Evolutionary conservation across 2,888 invertebrate genomes (phyloP).

Genomic region (Troides helena): DNA sequence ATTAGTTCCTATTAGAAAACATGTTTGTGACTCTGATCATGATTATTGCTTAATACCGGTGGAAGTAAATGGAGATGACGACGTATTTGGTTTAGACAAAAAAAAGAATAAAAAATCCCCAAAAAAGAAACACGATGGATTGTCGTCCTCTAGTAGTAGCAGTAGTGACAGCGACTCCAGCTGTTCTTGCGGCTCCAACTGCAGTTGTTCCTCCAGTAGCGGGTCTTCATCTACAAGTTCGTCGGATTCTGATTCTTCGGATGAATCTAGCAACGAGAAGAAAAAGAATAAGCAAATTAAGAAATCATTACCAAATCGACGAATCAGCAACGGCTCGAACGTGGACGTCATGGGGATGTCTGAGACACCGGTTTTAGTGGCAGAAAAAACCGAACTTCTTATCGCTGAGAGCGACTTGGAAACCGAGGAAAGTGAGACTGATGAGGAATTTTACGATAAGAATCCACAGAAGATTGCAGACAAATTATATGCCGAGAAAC

Average conservation of each 20-base stretch:
- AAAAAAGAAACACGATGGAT: slow-evolving; percentile 70
- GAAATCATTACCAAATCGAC: slow-evolving; percentile 59
- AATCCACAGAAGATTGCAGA: slow-evolving; percentile 88
- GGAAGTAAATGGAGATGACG: slow-evolving; percentile 71
- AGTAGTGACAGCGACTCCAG: slow-evolving; percentile 88
- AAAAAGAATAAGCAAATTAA: slow-evolving; percentile 67
- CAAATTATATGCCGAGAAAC: slow-evolving; percentile 87
- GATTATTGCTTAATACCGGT: slow-evolving; percentile 85
- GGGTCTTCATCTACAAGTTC: slow-evolving; percentile 84
- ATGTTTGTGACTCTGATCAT: slow-evolving; percentile 85
- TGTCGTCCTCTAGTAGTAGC: slow-evolving; percentile 87
- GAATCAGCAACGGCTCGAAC: slow-evolving; percentile 73
- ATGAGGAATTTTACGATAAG: slow-evolving; percentile 93
- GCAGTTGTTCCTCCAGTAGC: slow-evolving; percentile 88
- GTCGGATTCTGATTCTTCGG: slow-evolving; percentile 73
- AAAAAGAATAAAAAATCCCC: slow-evolving; percentile 76
- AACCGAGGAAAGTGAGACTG: slow-evolving; percentile 91
- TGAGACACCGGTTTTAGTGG: slow-evolving; percentile 68
- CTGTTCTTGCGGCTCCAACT: slow-evolving; percentile 91
- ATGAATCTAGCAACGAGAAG: slow-evolving; percentile 64
- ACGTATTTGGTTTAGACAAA: slow-evolving; percentile 60
- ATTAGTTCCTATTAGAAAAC: slow-evolving; percentile 72
- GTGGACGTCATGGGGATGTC: slow-evolving; percentile 77
- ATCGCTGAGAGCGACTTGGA: slow-evolving; percentile 91
- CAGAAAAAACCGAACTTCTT: slow-evolving; percentile 79